phyloP scores from a whole-genome alignment of 2,888 invertebrate genomes.

The Acleris holmiana region DNA sequence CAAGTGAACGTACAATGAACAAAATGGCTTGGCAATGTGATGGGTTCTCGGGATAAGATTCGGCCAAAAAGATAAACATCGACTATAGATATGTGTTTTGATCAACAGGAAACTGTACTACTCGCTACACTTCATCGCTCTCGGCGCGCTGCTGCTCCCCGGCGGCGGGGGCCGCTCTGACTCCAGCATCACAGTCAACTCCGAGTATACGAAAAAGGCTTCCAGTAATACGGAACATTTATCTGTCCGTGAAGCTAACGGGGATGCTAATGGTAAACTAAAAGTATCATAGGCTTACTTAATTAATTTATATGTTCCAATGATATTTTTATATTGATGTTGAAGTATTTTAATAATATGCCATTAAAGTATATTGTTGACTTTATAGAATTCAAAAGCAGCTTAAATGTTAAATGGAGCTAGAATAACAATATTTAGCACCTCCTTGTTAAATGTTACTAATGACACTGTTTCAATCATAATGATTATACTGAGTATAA shows the following conservation, averaged over 20 bases:
- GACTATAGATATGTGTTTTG: not conserved
- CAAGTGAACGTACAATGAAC: no score
- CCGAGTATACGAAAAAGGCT: constrained; percentile 52
- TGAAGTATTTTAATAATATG: constrained; percentile 17
- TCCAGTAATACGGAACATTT: constrained; percentile 47
- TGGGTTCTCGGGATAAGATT: no score
- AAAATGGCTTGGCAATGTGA: no score
- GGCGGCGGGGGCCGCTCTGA: constrained; percentile 40
- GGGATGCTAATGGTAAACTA: constrained; percentile 64
- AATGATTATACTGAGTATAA: no score
- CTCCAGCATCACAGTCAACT: constrained; percentile 40
- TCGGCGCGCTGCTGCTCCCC: constrained; percentile 75
- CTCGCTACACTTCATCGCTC: constrained; percentile 77
- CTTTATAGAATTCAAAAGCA: not conserved
- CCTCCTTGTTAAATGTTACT: no score
- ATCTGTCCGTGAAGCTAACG: constrained; percentile 45
- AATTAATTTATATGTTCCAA: constrained; percentile 13
- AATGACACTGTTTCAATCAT: no score
- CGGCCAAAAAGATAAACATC: no score
- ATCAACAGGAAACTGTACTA: constrained; percentile 81
- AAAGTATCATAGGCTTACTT: constrained; percentile 53
- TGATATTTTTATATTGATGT: constrained; percentile 19
- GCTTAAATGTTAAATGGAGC: not conserved
- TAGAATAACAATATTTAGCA: no score
- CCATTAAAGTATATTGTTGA: constrained; percentile 5